Conservation (phyloP, 2,797 vertebrate genomes). For the Falco novaeseelandiae region DNA sequence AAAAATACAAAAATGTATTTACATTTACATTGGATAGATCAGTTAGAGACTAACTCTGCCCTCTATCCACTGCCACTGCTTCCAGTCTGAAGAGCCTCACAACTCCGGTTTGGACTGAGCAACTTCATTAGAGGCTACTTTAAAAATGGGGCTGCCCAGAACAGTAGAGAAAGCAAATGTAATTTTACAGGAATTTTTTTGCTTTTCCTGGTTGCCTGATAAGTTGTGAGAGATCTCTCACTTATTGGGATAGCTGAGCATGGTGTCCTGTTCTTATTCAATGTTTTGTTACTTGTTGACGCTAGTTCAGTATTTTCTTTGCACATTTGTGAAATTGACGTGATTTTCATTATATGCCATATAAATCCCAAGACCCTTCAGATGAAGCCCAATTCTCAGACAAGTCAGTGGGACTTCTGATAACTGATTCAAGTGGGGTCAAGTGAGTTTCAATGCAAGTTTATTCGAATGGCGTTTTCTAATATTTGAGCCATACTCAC, state of each 20-base stretch:
- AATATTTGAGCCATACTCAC: neutral
- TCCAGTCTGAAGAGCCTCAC: neutral
- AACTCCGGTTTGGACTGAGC: neutral
- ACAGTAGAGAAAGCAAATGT: neutral
- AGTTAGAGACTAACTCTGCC: neutral
- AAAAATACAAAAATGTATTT: neutral
- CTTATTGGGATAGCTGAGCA: neutral
- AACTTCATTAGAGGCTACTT: neutral
- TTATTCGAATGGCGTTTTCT: neutral
- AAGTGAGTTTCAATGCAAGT: neutral
- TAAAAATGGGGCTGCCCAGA: neutral
- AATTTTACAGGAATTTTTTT: neutral
- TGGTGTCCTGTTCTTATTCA: neutral
- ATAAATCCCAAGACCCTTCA: neutral
- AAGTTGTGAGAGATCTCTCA: neutral
- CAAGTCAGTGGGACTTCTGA: neutral
- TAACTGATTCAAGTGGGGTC: neutral
- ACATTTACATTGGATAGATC: neutral
- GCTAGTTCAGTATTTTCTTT: neutral
- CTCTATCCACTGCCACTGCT: neutral
- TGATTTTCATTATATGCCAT: neutral
- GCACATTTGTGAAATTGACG: neutral
- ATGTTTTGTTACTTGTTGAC: neutral
- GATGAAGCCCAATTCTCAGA: neutral
- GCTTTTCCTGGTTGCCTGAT: neutral